phyloP scores from a whole-genome alignment of 1,140 invertebrate genomes.

The Papilio polyxenes region DNA sequence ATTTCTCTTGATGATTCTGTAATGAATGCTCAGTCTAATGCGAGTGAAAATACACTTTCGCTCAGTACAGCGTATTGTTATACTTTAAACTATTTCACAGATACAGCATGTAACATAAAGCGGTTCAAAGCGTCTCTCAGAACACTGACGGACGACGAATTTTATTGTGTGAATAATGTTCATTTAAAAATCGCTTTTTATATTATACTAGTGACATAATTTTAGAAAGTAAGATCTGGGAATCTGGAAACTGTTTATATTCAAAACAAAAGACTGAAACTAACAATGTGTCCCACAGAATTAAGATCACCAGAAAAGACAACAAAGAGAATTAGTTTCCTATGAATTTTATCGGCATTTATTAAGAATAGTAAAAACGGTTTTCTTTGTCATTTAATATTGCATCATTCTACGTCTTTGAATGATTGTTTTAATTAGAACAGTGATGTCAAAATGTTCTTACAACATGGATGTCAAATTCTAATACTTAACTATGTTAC shows the following conservation, averaged over 20 bases:
- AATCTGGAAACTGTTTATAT: background rate
- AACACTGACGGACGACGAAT: background rate
- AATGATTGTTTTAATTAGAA: conserved; percentile 2
- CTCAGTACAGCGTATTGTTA: conserved; percentile 48
- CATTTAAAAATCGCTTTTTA: conserved; percentile 11
- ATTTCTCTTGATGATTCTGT: conserved; percentile 58
- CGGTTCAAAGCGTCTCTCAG: background rate
- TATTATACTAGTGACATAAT: background rate
- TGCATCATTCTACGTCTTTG: background rate
- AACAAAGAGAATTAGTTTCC: background rate
- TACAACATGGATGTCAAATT: background rate
- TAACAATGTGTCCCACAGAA: conserved; percentile 18
- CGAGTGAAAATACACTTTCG: conserved; percentile 60
- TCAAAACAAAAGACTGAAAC: background rate
- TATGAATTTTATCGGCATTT: background rate
- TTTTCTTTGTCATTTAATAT: background rate
- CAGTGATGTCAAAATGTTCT: background rate
- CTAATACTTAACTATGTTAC: background rate
- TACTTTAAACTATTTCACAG: conserved; percentile 34
- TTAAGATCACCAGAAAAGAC: conserved; percentile 9
- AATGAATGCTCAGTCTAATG: conserved; percentile 62
- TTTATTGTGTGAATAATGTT: conserved; percentile 24
- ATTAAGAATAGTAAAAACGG: background rate
- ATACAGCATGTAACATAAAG: conserved; percentile 6
- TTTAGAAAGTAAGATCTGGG: conserved; percentile 20